Conservation (phyloP, 2,797 vertebrate genomes). For the Neosalanx taihuensis region DNA sequence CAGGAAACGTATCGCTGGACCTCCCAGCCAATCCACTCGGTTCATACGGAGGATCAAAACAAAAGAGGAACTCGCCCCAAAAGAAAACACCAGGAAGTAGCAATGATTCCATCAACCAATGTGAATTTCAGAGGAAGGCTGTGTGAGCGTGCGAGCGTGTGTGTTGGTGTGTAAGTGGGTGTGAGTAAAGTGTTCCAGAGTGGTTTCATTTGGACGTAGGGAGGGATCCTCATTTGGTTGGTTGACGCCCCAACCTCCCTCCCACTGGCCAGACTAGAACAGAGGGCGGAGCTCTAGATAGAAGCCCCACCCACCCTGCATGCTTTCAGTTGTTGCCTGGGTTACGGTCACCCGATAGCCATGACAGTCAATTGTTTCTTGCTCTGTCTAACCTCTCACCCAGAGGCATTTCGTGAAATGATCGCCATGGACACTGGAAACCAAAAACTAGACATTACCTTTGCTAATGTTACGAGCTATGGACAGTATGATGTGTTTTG, state of each 20-base stretch:
- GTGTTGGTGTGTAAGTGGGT: conserved; percentile 41
- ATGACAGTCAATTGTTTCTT: conserved; percentile 30
- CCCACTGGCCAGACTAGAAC: conserved; percentile 51
- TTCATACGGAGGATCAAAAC: conserved; percentile 40
- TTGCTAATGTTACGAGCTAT: background rate
- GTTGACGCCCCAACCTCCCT: conserved; percentile 59
- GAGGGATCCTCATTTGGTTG: conserved; percentile 55
- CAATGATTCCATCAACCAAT: conserved; percentile 43
- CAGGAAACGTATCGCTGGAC: conserved; percentile 27
- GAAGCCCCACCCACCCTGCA: conserved; percentile 47
- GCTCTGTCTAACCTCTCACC: conserved; percentile 43
- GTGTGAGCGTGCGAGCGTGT: conserved; percentile 37
- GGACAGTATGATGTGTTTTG: background rate
- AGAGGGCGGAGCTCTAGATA: conserved; percentile 45
- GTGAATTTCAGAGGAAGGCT: conserved; percentile 15
- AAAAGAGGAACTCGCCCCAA: conserved; percentile 53
- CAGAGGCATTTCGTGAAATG: background rate
- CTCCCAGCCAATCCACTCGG: conserved; percentile 48
- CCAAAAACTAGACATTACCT: background rate
- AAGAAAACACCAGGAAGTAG: conserved; percentile 69
- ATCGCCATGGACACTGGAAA: background rate
- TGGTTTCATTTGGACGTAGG: conserved; percentile 69
- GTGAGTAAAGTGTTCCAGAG: conserved; percentile 55
- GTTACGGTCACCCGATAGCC: conserved; percentile 61
- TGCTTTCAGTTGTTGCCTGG: conserved; percentile 52